Conservation (phyloP, 2,797 vertebrate species). For the Threskiornis aethiopicus region DNA sequence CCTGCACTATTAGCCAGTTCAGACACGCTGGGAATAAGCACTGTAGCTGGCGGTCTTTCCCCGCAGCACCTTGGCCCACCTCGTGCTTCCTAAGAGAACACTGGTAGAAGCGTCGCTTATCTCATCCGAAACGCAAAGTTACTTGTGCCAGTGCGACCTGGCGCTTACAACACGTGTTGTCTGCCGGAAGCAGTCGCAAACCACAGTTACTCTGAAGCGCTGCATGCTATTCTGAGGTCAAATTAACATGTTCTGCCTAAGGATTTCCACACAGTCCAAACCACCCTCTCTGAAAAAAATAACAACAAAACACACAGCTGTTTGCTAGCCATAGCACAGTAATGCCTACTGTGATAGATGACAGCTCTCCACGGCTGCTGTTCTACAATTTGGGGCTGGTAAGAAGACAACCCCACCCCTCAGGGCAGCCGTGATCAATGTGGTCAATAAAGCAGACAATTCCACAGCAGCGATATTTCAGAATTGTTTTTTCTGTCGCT, state of each 20-base stretch:
- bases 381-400: not conserved
- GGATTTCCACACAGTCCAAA: not conserved
- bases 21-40: fast-evolving
- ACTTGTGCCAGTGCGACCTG: fast-evolving
- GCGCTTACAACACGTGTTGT: fast-evolving
- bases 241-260: not conserved
- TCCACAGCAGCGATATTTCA: not conserved
- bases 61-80: fast-evolving
- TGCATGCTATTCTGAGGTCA: not conserved
- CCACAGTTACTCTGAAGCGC: not conserved
- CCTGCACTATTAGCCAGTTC: not conserved
- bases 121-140: not conserved
- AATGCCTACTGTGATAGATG: not conserved
- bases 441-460: too few relatives aligned
- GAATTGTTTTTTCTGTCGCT: not conserved
- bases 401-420: not conserved
- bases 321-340: fast-evolving
- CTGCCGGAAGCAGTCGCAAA: not conserved
- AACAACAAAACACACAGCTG: fast-evolving
- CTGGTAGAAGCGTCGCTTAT: too few relatives aligned
- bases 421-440: not conserved
- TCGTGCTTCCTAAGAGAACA: fast-evolving
- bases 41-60: not conserved
- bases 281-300: not conserved
- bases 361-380: not conserved